Percentiles rank a stretch among this genome's conserved stretches.
These are phyloP conservation scores for Dione juno DNA, from an alignment of 2,888 invertebrate genomes.

Conservation along the genomic window DNA sequence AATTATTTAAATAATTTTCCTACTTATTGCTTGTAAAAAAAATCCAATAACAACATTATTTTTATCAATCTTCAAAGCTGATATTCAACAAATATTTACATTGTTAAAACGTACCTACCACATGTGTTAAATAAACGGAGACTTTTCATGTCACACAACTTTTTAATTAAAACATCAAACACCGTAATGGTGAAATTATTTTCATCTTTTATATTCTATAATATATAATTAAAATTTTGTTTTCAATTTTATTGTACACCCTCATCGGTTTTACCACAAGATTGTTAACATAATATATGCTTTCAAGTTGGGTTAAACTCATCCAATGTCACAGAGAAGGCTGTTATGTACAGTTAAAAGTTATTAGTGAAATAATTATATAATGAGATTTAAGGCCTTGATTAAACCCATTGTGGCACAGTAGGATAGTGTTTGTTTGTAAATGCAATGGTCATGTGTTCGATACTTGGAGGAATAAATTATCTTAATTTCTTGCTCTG, in stretches of 20 bases:
- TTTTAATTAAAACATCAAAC: conserved; percentile 38
- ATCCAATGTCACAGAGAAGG: neutral
- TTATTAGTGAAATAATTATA: too few relatives aligned
- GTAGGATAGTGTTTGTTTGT: neutral
- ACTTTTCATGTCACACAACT: conserved; percentile 24
- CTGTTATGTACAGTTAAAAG: too few relatives aligned
- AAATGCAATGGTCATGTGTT: too few relatives aligned
- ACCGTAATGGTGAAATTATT: conserved; percentile 15
- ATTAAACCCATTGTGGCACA: neutral
- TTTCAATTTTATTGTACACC: conserved; percentile 5
- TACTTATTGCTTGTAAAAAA: neutral
- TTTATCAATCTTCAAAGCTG: neutral
- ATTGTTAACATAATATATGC: neutral
- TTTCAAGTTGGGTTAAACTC: neutral
- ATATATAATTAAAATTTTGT: conserved; percentile 26
- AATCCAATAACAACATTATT: neutral
- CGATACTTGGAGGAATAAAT: neutral
- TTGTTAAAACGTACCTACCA: conserved; percentile 10
- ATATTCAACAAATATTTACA: conserved; percentile 16
- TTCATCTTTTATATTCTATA: conserved; percentile 20
- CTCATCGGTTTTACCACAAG: neutral
- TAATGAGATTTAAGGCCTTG: too few relatives aligned
- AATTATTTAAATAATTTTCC: too few relatives aligned
- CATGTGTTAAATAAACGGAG: conserved; percentile 5
- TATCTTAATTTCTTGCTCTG: neutral